A percentile compares a stretch with the other conserved stretches of the same genome.
Conservation (phyloP, 2,797 vertebrate species). For the Gephyroberyx darwinii region DNA sequence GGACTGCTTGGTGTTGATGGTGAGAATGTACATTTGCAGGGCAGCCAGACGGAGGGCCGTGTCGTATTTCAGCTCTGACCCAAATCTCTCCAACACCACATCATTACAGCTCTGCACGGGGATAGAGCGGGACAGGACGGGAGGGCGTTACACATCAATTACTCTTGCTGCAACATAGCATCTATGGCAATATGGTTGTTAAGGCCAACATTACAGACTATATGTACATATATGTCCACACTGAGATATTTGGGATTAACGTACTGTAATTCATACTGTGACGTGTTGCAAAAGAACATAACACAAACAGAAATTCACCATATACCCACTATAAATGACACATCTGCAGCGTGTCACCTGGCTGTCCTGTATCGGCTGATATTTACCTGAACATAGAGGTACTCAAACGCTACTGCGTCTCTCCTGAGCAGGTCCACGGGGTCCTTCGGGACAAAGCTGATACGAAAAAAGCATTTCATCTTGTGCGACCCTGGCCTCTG, state of each 20-base stretch:
- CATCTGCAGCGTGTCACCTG: neutral
- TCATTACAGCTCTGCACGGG: slow-evolving; percentile 94
- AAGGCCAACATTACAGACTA: neutral
- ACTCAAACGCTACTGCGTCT: slow-evolving; percentile 97
- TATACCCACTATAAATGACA: neutral
- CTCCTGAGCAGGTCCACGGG: slow-evolving; percentile 94
- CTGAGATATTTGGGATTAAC: neutral
- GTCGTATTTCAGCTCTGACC: slow-evolving; percentile 97
- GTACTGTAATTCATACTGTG: neutral
- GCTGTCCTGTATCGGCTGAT: neutral
- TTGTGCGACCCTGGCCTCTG: slow-evolving; percentile 96
- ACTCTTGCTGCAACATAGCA: slow-evolving; percentile 26
- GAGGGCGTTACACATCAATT: slow-evolving; percentile 40
- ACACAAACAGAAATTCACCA: neutral
- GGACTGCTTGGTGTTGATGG: slow-evolving; percentile 95
- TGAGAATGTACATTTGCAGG: slow-evolving; percentile 98
- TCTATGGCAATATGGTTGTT: neutral
- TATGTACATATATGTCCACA: neutral
- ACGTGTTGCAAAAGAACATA: neutral
- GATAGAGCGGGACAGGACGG: slow-evolving; percentile 63
- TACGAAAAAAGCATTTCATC: slow-evolving; percentile 98
- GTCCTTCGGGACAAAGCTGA: slow-evolving; percentile 98
- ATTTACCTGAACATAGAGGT: slow-evolving; percentile 98
- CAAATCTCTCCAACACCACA: slow-evolving; percentile 96
- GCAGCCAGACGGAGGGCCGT: slow-evolving; percentile 93